Conservation (phyloP, 2,113 vertebrate species). For the Neotoma lepida region DNA sequence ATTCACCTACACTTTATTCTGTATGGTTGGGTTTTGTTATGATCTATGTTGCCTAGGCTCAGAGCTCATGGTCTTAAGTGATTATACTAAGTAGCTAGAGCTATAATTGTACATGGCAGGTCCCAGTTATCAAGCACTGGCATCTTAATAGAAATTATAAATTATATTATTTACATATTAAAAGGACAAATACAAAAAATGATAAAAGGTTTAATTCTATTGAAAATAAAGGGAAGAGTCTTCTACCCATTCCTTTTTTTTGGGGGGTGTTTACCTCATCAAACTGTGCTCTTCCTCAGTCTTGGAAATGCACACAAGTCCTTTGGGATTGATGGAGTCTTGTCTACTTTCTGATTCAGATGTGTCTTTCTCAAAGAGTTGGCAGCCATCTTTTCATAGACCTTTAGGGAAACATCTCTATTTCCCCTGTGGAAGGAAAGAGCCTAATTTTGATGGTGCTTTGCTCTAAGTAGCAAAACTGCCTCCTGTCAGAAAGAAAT, state of each 20-base stretch:
- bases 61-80: neutral
- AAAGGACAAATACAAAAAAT: slow-evolving; percentile 39
- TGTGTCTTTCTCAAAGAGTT: neutral
- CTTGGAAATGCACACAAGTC: neutral
- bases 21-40: neutral
- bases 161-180: neutral
- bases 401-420: neutral
- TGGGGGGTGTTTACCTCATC: neutral
- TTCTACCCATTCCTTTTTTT: neutral
- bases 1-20: neutral
- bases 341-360: neutral
- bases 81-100: neutral
- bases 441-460: neutral
- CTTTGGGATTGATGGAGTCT: neutral
- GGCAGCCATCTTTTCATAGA: neutral
- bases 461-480: neutral
- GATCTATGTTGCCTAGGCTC: neutral
- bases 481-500: neutral
- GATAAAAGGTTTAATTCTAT: neutral
- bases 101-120: too few species aligned
- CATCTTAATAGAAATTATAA: neutral
- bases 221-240: neutral
- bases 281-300: neutral
- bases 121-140: neutral
- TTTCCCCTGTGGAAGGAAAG: neutral